Conservation (phyloP, 2,113 vertebrate genomes). For the Phainopepla nitens region DNA sequence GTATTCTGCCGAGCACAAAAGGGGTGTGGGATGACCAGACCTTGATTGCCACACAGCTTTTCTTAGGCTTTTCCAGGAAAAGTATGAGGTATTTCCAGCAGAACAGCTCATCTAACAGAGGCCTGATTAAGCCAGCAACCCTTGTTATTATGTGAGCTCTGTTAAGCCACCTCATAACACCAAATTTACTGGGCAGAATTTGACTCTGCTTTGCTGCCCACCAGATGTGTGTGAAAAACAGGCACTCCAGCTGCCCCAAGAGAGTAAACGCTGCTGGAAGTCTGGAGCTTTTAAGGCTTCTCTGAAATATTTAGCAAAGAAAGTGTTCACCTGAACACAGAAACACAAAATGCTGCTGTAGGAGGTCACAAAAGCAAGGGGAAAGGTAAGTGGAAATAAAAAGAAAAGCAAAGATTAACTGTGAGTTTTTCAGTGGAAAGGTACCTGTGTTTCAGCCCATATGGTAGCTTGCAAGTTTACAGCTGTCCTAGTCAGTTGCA, state of each 20-base stretch:
- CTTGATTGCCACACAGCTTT: background rate
- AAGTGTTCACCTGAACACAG: background rate
- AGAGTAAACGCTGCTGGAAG: background rate
- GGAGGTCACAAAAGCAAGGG: background rate
- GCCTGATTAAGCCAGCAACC: background rate
- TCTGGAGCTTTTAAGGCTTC: background rate
- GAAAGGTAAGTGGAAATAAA: background rate
- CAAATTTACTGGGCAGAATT: background rate
- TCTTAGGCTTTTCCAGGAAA: background rate
- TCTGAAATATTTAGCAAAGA: background rate
- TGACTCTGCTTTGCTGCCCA: background rate
- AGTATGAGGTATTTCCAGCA: background rate
- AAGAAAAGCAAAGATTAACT: background rate
- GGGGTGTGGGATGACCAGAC: no score
- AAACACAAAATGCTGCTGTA: background rate
- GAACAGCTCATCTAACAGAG: background rate
- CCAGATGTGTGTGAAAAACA: background rate
- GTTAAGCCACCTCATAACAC: accelerated
- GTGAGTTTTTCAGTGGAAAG: background rate
- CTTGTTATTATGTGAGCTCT: background rate
- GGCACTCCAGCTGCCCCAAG: background rate
- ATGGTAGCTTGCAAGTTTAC: background rate
- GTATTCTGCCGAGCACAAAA: background rate
- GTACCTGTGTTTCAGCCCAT: background rate
- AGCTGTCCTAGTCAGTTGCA: background rate